Base-by-base conservation (phyloP, 2,113 vertebrate species). In the Galbula dea region DNA sequence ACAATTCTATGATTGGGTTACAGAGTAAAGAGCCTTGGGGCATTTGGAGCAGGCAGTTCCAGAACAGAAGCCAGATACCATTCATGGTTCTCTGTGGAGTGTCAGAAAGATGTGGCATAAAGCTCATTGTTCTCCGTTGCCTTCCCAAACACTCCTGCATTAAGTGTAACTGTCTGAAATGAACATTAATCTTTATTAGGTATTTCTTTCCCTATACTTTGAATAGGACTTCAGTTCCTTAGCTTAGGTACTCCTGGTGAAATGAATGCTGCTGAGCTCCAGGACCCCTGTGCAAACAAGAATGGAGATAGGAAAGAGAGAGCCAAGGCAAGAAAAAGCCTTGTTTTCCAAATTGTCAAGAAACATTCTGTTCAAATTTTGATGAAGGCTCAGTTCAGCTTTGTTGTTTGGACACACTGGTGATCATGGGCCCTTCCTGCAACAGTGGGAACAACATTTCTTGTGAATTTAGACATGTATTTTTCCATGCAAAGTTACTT, bases 311-410 rank as follows among this genome's bases (percentile, higher is more conserved):
- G 8, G n/a, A 57, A 87, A 73, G 3, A 43, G 23, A 57, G 29
- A n/a, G 11, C 7, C 13, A 83, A 86, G 67, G 23, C 30, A 19
- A 69, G 61, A 65, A 71, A 83, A 24, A 4, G 2, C n/a, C n/a
- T 6, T 26, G 8, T 52, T 83, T 93, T 82, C 48, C 27, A 26
- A 12, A 74, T 59, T 67, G 59, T 46, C 65, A 68, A 52, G 81
- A 75, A 75, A 55, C 0, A 2, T 43, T 81, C 2, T 3, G 46
- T 67, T 67, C 52, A 67, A 58, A 62, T 81, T 90, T 83, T 75
- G 65, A 75, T 0, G 0, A 72, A 88, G 72, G 18, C 21, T 81
- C 29, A 15, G 57, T 65, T 83, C 0, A 0, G 36, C 51, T 94
- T 48, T 86, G 37, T 72, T 87, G 8, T 66, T 66, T 77, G 41